Evolutionary conservation across 2,113 vertebrate species (phyloP).

Genomic region (Tringa solitaria): DNA sequence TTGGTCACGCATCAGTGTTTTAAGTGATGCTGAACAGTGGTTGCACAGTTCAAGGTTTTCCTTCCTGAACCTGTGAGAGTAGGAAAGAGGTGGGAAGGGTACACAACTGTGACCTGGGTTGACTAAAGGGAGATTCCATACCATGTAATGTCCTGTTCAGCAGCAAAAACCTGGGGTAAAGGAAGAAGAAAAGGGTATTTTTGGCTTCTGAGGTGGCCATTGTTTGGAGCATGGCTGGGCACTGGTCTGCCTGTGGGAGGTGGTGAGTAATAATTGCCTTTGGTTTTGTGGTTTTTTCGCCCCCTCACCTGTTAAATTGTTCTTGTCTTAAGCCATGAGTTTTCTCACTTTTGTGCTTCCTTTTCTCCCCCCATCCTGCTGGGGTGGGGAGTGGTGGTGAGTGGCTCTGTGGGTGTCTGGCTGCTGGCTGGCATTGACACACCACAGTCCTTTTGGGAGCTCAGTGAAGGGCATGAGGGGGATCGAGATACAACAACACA

Average conservation of each 20-base stretch:
- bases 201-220: background rate
- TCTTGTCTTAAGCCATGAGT: background rate
- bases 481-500: accelerated
- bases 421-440: background rate
- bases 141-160: too few relatives aligned
- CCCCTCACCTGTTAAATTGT: accelerated
- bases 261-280: too few relatives aligned
- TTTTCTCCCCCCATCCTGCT: background rate
- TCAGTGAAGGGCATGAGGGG: background rate
- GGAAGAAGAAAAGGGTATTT: background rate
- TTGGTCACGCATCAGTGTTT: background rate
- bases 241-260: background rate
- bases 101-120: background rate
- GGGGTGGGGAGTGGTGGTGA: background rate
- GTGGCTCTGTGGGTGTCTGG: background rate
- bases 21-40: background rate
- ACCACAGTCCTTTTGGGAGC: background rate
- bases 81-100: background rate
- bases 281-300: background rate
- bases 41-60: background rate
- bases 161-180: background rate
- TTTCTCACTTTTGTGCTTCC: background rate
- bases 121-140: background rate
- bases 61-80: background rate
- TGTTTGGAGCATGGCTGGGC: background rate